Percentiles rank a stretch among this genome's conserved stretches.
Evolutionary conservation across 2,113 vertebrate species (phyloP).

Genomic region (Bettongia penicillata): DNA sequence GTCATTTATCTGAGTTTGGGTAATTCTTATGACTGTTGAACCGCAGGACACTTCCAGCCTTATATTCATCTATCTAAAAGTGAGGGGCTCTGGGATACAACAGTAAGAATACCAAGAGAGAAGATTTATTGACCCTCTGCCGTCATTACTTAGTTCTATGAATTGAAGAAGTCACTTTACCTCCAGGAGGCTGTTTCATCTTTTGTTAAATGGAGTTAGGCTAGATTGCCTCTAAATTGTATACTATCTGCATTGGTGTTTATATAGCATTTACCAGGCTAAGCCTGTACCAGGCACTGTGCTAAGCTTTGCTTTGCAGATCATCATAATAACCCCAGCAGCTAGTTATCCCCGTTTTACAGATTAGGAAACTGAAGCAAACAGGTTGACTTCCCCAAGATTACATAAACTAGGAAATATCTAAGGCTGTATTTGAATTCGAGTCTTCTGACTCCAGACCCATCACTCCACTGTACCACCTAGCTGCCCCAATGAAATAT

Average conservation of each 20-base stretch:
- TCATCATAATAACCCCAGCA: neutral
- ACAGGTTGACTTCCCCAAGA: neutral
- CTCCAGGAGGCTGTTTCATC: neutral
- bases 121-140: neutral
- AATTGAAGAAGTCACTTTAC: neutral
- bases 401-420: neutral
- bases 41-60: neutral
- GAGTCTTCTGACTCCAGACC: neutral
- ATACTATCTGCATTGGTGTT: too few species aligned
- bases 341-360: neutral
- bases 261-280: too few species aligned
- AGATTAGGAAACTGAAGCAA: neutral
- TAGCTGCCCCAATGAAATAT: neutral
- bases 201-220: too few species aligned
- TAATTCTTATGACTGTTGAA: neutral
- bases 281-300: neutral
- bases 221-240: too few species aligned
- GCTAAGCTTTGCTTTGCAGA: neutral
- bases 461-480: neutral
- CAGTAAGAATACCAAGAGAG: neutral
- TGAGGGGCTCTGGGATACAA: neutral
- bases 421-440: neutral
- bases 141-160: neutral
- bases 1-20: neutral
- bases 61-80: neutral